phyloP scores from a whole-genome alignment of 1,140 invertebrate genomes.

The Zaprionus davidi region DNA sequence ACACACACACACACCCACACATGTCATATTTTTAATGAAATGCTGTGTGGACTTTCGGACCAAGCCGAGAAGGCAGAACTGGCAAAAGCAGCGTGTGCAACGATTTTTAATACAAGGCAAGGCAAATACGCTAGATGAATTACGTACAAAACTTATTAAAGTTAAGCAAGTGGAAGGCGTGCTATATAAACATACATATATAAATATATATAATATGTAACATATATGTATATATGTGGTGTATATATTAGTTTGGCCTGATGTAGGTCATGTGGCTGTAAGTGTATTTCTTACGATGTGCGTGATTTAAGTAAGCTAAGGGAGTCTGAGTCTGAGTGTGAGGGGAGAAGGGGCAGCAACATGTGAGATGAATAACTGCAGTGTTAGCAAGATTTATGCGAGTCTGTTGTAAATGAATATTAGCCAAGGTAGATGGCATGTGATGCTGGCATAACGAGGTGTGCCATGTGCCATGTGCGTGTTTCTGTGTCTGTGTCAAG shows the following conservation, averaged over 20 bases:
- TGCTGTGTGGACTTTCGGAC: slow-evolving; percentile 22
- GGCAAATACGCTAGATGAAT: slow-evolving; percentile 25
- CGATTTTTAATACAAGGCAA: slow-evolving; percentile 42
- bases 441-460: neutral
- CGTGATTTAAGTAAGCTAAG: slow-evolving; percentile 2
- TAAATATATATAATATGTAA: too few species aligned
- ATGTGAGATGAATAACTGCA: slow-evolving; percentile 14
- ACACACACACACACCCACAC: slow-evolving; percentile 27
- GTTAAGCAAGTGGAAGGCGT: slow-evolving; percentile 31
- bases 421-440: slow-evolving; percentile 1
- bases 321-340: neutral
- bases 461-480: neutral
- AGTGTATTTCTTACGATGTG: neutral
- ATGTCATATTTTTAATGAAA: slow-evolving; percentile 59
- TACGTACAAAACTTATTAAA: slow-evolving; percentile 32
- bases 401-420: slow-evolving; percentile 12
- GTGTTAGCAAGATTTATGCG: neutral
- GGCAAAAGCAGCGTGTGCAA: slow-evolving; percentile 2
- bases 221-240: neutral
- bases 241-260: neutral
- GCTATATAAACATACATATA: too few species aligned
- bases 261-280: neutral
- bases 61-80: slow-evolving; percentile 15
- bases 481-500: neutral
- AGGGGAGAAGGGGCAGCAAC: neutral